These are phyloP conservation scores for Dyspetes luteomarginatus DNA, from an alignment of 2,888 invertebrate genomes.

Conservation along the genomic window DNA sequence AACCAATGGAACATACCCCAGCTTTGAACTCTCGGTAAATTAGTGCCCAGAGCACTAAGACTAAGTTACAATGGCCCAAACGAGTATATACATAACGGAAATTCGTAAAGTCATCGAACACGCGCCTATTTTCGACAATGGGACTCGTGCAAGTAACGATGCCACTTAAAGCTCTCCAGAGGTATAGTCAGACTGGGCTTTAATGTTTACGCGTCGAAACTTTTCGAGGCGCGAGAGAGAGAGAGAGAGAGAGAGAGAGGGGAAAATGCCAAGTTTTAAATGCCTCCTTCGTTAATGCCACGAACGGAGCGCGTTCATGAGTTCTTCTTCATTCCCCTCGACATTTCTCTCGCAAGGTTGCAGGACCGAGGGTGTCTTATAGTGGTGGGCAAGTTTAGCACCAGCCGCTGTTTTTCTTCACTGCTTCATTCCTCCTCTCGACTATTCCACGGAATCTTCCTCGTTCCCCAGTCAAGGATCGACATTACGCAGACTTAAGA, in stretches of 20 bases:
- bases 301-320: constrained; percentile 74
- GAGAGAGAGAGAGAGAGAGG: background rate
- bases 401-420: constrained; percentile 23
- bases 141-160: constrained; percentile 69
- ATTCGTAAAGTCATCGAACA: constrained; percentile 32
- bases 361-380: background rate
- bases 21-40: background rate
- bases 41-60: constrained; percentile 1
- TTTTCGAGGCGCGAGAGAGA: constrained; percentile 62
- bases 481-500: constrained; percentile 41
- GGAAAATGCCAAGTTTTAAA: constrained; percentile 69
- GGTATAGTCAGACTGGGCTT: constrained; percentile 65
- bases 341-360: constrained; percentile 16
- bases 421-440: constrained; percentile 48
- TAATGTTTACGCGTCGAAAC: constrained; percentile 78
- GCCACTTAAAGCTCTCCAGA: constrained; percentile 72
- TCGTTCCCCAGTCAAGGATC: constrained; percentile 57
- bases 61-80: constrained; percentile 7
- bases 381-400: constrained; percentile 7
- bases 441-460: constrained; percentile 47
- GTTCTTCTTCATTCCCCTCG: constrained; percentile 67
- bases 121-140: constrained; percentile 66
- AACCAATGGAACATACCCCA: too few relatives aligned
- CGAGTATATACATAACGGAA: background rate
- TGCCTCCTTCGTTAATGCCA: constrained; percentile 77